Base-by-base conservation (phyloP, 1,140 invertebrate genomes). In the Drosophila tropicalis region DNA sequence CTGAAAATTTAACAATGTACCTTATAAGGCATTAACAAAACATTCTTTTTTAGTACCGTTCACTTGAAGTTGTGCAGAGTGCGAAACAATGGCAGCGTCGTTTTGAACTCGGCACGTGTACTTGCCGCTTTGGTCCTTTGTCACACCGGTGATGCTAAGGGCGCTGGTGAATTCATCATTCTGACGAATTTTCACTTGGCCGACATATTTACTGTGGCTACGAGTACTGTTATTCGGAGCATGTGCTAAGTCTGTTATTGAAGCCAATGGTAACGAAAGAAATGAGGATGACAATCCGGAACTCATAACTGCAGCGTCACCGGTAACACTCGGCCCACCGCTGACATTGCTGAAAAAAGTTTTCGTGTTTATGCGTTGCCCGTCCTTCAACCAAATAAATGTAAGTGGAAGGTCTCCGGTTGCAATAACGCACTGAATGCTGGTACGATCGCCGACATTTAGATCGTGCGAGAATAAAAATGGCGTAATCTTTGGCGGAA, bases 381-480 rank as follows among this genome's bases (percentile, higher is more conserved):
- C 94, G 92, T 96, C 94, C 93, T 96, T 96, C n/a, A 94, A 93
- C 95, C 96, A 96, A 60, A 93, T 93, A 82, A 96, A 95, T 78
- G 93, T 93, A 63, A 96, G 92, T 34, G 95, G 95, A 67, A 94
- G 91, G 91, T 96, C 95, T 36, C 96, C 96, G 83, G 96, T 95
- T 69, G 94, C 92, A 54, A 96, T 93, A 58, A 94, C 93, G 91
- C 96, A 96, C 73, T 94, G 93, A 86, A 96, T 93, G 84, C 95
- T 95, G 83, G 94, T 94, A 85, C 95, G 93, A 72, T 95, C 95
- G 65, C 95, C 95, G 78, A 94, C 94, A 91, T 95, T 95, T n/a
- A 93, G 93, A 79, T 94, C 94, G 51, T 95, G 94, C 70, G 94
- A 95, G 84, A 96, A 94, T 73, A 92, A 93, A 82, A 96, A 95